Percentiles rank a stretch among this genome's conserved stretches.
phyloP scores from a whole-genome alignment of 92 coral and sea anemone species.

The Porites divaricata region DNA sequence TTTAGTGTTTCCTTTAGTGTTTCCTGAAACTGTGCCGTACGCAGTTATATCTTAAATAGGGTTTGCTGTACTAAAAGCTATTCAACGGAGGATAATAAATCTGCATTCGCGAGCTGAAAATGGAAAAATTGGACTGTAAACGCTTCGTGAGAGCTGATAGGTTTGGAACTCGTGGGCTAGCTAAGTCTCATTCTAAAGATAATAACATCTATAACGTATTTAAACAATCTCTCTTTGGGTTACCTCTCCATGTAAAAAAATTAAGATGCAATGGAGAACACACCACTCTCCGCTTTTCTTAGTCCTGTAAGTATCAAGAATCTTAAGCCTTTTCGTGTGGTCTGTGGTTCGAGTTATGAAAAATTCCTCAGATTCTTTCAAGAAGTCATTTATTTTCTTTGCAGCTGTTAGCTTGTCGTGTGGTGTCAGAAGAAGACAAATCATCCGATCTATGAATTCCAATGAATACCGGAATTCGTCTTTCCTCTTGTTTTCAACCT shows the following conservation, averaged over 20 bases:
- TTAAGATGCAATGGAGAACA: conserved; percentile 6
- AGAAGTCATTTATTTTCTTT: neutral
- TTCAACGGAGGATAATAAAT: too few relatives aligned
- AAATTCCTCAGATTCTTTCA: conserved; percentile 7
- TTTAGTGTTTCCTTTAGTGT: too few relatives aligned
- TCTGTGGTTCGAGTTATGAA: neutral
- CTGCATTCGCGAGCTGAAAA: too few relatives aligned
- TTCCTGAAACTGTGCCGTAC: too few relatives aligned
- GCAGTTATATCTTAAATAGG: too few relatives aligned
- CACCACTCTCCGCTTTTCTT: conserved; percentile 14
- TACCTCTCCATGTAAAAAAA: conserved; percentile 22
- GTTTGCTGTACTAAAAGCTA: too few relatives aligned
- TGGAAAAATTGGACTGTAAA: too few relatives aligned
- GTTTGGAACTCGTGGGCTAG: too few relatives aligned
- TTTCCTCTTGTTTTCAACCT: neutral
- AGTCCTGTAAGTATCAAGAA: neutral
- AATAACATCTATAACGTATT: too few relatives aligned
- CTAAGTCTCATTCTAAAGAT: too few relatives aligned
- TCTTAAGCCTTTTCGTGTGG: neutral
- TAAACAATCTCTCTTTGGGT: too few relatives aligned
- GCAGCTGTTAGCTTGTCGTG: neutral
- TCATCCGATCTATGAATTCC: conserved; percentile 4
- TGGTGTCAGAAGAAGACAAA: neutral
- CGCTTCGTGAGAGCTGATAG: too few relatives aligned
- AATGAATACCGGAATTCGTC: conserved; percentile 24